These are phyloP conservation scores for Plotosus lineatus DNA, from an alignment of 2,113 vertebrate genomes.

Conservation along the genomic window DNA sequence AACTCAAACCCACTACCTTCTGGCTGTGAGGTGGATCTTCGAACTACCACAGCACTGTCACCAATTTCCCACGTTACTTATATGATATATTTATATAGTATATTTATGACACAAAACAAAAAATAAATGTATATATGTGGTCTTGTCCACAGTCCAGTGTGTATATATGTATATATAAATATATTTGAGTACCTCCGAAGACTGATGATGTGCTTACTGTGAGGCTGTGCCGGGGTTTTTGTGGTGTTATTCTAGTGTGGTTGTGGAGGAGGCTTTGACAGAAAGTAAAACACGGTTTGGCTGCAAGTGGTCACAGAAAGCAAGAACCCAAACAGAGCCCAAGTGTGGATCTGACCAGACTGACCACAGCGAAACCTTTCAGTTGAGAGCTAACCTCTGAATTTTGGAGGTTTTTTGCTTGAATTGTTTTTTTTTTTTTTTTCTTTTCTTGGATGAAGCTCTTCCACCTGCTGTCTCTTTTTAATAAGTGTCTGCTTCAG, in stretches of 20 bases:
- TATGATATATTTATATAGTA: background rate
- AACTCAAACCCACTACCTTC: too few species aligned
- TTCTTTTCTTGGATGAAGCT: slow-evolving; percentile 21
- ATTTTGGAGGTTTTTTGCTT: slow-evolving; percentile 35
- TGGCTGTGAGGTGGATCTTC: too few species aligned
- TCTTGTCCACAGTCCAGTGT: background rate
- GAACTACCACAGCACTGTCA: too few species aligned
- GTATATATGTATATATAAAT: too few species aligned
- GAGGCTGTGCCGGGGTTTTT: slow-evolving; percentile 53
- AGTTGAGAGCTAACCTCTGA: slow-evolving; percentile 43
- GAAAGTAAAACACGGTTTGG: slow-evolving; percentile 57
- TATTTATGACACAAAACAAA: background rate
- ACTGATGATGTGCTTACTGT: slow-evolving; percentile 7
- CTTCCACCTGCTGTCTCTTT: slow-evolving; percentile 52
- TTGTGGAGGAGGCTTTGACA: slow-evolving; percentile 60
- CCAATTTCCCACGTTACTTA: background rate
- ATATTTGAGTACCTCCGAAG: background rate
- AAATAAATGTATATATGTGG: background rate
- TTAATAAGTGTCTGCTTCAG: slow-evolving; percentile 43
- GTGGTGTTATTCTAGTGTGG: slow-evolving; percentile 61
- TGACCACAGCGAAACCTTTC: slow-evolving; percentile 61
- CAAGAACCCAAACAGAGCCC: slow-evolving; percentile 43
- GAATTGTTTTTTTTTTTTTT: slow-evolving; percentile 19
- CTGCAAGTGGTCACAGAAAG: slow-evolving; percentile 57
- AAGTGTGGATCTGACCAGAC: slow-evolving; percentile 57